Conservation (phyloP, 2,888 invertebrate genomes). For the Cataglyphis altisquamis region DNA sequence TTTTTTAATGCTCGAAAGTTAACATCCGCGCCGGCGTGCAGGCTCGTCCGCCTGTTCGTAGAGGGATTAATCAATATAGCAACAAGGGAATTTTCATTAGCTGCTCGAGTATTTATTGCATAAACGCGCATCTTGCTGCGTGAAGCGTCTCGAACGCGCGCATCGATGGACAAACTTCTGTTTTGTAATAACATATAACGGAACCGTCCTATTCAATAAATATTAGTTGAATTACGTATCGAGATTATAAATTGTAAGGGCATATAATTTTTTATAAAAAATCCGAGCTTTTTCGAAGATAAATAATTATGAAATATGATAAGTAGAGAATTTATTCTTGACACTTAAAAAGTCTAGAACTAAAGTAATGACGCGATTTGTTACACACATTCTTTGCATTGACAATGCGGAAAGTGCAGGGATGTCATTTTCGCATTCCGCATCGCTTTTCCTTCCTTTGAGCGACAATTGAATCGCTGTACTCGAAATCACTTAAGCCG, state of each 20-base stretch:
- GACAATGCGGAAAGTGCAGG: neutral
- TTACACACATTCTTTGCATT: neutral
- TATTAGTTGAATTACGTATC: neutral
- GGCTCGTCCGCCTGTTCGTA: conserved; percentile 26
- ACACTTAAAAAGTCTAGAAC: neutral
- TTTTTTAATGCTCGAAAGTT: conserved; percentile 46
- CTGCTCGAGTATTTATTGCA: conserved; percentile 44
- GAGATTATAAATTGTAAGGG: neutral
- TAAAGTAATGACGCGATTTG: neutral
- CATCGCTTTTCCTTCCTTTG: conserved; percentile 58
- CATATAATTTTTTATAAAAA: neutral
- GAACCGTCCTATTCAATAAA: neutral
- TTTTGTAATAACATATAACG: neutral
- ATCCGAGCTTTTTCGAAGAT: neutral
- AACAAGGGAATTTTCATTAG: conserved; percentile 46
- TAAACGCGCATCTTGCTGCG: conserved; percentile 20
- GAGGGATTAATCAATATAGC: conserved; percentile 41
- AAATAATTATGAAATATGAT: neutral
- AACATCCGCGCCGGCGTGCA: conserved; percentile 11
- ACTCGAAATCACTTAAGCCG: conserved; percentile 69
- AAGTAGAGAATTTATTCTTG: neutral
- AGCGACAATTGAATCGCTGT: conserved; percentile 71
- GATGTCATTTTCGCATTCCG: conserved; percentile 41
- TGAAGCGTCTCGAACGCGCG: conserved; percentile 12
- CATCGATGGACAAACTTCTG: conserved; percentile 26